A percentile compares a stretch with the other conserved stretches of the same genome.
Evolutionary conservation across 2,888 invertebrate genomes (phyloP).

Genomic region (Morpho helenor): DNA sequence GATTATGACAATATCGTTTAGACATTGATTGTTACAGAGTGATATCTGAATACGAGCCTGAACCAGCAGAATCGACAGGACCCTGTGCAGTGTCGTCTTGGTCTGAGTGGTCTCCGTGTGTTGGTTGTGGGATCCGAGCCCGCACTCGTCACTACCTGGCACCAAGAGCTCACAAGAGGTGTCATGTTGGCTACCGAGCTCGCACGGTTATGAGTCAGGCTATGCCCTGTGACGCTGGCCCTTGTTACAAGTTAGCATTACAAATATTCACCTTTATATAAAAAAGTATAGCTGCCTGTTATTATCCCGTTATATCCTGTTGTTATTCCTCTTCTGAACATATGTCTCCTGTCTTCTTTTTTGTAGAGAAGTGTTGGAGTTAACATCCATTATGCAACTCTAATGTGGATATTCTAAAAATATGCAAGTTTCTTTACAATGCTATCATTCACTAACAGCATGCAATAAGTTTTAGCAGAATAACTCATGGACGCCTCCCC

Average conservation of each 20-base stretch:
- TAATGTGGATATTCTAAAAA: too few species aligned
- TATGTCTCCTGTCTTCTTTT: too few species aligned
- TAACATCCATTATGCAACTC: too few species aligned
- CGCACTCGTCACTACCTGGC: slow-evolving; percentile 83
- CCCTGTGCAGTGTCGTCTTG: slow-evolving; percentile 86
- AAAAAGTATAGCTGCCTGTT: background rate
- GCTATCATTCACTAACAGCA: too few species aligned
- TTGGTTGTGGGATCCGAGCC: slow-evolving; percentile 84
- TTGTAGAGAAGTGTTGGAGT: too few species aligned
- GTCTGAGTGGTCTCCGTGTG: slow-evolving; percentile 88
- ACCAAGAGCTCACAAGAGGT: slow-evolving; percentile 81
- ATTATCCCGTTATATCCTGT: too few species aligned
- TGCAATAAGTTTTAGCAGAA: too few species aligned
- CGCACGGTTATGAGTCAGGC: slow-evolving; percentile 63
- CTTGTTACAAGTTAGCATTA: slow-evolving; percentile 47
- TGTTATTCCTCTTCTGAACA: too few species aligned
- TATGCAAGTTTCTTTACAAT: too few species aligned
- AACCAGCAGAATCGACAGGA: slow-evolving; percentile 55
- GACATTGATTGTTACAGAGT: slow-evolving; percentile 38
- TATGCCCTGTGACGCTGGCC: slow-evolving; percentile 64
- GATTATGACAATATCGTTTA: too few species aligned
- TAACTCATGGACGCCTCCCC: too few species aligned
- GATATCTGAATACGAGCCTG: slow-evolving; percentile 68
- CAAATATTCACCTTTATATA: background rate
- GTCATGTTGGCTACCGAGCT: slow-evolving; percentile 69